Percentiles rank a stretch among this genome's conserved stretches.
Evolutionary conservation across 2,797 vertebrate species (phyloP).

Genomic region (Helicolenus hilgendorfi): DNA sequence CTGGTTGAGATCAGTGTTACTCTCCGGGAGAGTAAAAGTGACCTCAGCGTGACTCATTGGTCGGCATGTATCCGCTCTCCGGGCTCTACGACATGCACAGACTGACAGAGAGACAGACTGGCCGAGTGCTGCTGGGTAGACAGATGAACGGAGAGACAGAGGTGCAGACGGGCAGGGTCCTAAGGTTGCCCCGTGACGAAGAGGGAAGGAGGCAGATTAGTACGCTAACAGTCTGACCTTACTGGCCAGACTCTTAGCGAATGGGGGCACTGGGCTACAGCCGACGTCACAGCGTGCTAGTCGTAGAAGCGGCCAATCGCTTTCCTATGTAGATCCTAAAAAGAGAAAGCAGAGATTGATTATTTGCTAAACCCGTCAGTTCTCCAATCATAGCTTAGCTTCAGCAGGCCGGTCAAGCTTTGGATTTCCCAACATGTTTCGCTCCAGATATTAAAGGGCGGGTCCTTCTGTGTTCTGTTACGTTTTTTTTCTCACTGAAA

Average conservation of each 20-base stretch:
- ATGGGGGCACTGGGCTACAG: conserved; percentile 38
- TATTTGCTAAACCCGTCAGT: background rate
- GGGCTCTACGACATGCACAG: conserved; percentile 43
- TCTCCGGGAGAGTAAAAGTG: conserved; percentile 73
- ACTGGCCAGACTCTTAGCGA: conserved; percentile 60
- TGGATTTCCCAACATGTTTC: background rate
- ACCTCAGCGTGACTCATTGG: conserved; percentile 75
- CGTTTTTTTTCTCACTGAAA: no score
- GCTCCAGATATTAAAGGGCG: background rate
- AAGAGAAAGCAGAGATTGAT: background rate
- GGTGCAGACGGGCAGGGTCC: conserved; percentile 66
- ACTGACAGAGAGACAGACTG: conserved; percentile 34
- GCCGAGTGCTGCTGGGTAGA: conserved; percentile 36
- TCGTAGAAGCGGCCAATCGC: conserved; percentile 87
- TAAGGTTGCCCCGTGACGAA: conserved; percentile 64
- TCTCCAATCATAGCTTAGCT: background rate
- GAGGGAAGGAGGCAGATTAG: conserved; percentile 57
- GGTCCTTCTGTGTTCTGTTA: no score
- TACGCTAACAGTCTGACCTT: conserved; percentile 62
- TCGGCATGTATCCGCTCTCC: conserved; percentile 55
- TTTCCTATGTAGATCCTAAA: conserved; percentile 90
- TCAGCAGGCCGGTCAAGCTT: background rate
- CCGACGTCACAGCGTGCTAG: conserved; percentile 85
- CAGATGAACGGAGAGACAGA: conserved; percentile 45
- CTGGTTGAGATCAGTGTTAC: conserved; percentile 72